Evolutionary conservation across 2,888 invertebrate genomes (phyloP).

Genomic region (Eulithis testata): DNA sequence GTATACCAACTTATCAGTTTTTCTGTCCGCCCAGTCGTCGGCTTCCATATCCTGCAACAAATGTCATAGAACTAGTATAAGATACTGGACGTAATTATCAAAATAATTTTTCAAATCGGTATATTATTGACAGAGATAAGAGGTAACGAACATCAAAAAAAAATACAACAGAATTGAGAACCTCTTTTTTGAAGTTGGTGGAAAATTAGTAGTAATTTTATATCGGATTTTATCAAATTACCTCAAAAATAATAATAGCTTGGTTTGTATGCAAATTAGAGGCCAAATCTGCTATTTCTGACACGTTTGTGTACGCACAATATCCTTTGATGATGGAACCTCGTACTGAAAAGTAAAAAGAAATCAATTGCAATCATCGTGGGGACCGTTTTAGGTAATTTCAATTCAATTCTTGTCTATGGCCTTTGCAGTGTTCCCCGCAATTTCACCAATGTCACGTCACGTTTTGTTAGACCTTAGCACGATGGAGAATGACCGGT

Average conservation of each 20-base stretch:
- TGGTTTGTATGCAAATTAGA: constrained; percentile 34
- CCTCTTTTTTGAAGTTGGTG: no score
- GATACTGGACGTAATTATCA: no score
- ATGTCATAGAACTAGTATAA: background rate
- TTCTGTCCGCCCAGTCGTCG: constrained; percentile 43
- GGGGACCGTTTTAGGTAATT: background rate
- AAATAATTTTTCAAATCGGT: no score
- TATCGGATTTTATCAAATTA: constrained; percentile 32
- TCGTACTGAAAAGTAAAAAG: constrained; percentile 19
- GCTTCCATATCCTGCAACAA: constrained; percentile 50
- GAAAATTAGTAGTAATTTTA: no score
- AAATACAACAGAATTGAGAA: no score
- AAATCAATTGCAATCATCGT: background rate
- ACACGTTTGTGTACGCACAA: constrained; percentile 34
- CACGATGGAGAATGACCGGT: no score
- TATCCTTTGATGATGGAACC: constrained; percentile 28
- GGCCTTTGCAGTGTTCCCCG: no score
- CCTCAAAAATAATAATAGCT: constrained; percentile 58
- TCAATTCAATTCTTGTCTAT: no score
- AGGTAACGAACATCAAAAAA: no score
- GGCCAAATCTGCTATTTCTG: constrained; percentile 27
- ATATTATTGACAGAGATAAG: no score
- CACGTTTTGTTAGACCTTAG: no score
- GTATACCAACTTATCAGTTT: constrained; percentile 61
- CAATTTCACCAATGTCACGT: no score